These are phyloP conservation scores for Scarus forsteni DNA, from an alignment of 2,797 vertebrate species.

Conservation along the genomic window DNA sequence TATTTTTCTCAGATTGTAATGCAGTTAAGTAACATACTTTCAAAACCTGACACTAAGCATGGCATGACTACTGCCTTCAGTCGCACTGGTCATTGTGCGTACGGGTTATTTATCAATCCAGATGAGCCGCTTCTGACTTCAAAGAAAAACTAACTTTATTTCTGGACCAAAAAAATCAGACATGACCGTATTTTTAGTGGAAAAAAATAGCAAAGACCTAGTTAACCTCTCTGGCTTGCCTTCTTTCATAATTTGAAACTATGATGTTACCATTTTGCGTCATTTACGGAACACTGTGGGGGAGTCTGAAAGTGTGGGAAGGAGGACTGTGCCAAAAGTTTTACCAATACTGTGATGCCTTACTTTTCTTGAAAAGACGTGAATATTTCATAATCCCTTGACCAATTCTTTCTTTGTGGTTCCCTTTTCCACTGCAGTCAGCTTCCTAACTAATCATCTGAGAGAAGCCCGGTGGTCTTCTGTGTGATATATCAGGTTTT, in stretches of 20 bases:
- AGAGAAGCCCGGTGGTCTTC: conserved; percentile 34
- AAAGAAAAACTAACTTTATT: neutral
- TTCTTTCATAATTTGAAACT: neutral
- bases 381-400: conserved; percentile 2
- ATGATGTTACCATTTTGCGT: neutral
- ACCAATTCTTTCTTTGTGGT: neutral
- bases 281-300: neutral
- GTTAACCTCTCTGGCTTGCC: neutral
- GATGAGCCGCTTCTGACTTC: neutral
- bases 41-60: no score
- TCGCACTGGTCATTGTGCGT: no score
- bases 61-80: no score
- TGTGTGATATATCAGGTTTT: conserved; percentile 37
- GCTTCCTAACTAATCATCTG: conserved; percentile 22
- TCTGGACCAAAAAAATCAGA: neutral
- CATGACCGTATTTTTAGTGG: neutral
- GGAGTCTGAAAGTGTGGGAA: neutral
- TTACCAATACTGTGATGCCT: neutral
- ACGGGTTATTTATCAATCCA: no score
- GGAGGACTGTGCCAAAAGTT: conserved; percentile 1
- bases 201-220: neutral
- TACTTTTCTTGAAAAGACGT: neutral
- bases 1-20: no score
- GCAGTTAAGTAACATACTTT: no score
- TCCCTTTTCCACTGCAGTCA: neutral